Base-by-base conservation (phyloP, 1,140 invertebrate genomes). In the Dolichoris vasculosae region DNA sequence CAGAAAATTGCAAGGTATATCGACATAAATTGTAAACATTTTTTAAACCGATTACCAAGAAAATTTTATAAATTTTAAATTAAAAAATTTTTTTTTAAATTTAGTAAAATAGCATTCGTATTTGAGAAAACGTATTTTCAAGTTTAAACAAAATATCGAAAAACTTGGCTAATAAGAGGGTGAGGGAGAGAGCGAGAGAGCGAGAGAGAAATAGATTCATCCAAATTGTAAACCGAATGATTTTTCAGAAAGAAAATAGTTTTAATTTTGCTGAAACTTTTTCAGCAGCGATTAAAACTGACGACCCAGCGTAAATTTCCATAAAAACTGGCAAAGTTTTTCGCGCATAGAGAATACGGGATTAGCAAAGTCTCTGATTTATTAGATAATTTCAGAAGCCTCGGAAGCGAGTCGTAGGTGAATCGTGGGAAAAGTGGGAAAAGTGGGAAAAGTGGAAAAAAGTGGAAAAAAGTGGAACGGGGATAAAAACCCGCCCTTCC, bases 291-390 rank as follows among this genome's bases (percentile, higher is more conserved):
- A 82, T 86, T 83, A 86, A 83, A 86, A 83, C 63, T 79, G 81
- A 86, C 76, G 76, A 86, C n/a, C 20, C 40, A 2, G 32, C 85
- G 81, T 86, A 83, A 86, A 86, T 86, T 83, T 86, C 75, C 81
- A 86, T 86, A 86, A 86, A 86, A 82, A 59, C 81, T 63, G 75
- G 64, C 75, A 86, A 86, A 86, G 85, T 86, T 86, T 86, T 86
- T 86, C 82, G 73, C 64, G 51, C 81, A 13, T 48, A 15, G 64
- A 80, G 85, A 83, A 83, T 86, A 83, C 85, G 75, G 85, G 85
- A 86, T 86, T 86, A 86, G 85, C 85, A 73, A 75, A 83, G 85
- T 83, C 76, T 67, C 85, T 86, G 85, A 86, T 86, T 86, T 86
- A 86, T 86, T 86, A 86, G 85, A 86, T 86, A 83, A 86, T 86